Evolutionary conservation across 1,140 invertebrate species (phyloP), one percentile per base, ranked within the genome.

Genomic region (Apis cerana): DNA sequence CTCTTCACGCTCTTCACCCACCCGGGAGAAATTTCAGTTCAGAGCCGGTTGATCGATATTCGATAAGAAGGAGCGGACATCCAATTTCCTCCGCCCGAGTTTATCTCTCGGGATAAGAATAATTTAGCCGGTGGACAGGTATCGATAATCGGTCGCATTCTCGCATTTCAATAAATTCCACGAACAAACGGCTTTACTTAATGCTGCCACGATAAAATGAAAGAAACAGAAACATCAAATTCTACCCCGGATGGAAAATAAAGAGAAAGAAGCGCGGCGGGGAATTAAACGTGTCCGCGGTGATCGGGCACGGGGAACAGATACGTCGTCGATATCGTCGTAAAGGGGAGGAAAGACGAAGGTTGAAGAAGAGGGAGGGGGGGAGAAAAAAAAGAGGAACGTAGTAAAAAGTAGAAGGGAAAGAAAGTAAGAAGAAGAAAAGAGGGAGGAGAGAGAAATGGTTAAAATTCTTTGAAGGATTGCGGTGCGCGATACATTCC

Each of bases 391-490:
- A 21, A 65, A 21, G 23, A 56, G 2, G 62, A 27, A 13, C 0
- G 58, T 48, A 48, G 27, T 4, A 13, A 58, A 21, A 59, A 70
- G 58, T 27, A 33, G 58, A 13, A 76, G 43, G 17, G 56, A 23
- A 33, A 43, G 56, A 61, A 21, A 59, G 9, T 50, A 67, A 43
- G 61, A 54, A 52, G 15, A 21, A 69, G 21, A 71, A 48, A 67
- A 13, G 48, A n/a, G 65, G 65, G 67, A 33, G 68, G 50, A 78
- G 64, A 71, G 64, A 74, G 69, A 75, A 85, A 86, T 80, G 67
- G 76, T 71, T 83, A 70, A 56, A 80, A 89, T 87, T 87, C 80
- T 82, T 86, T 61, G 78, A 64, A 78, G 59, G 48, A 54, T 75
- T 80, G 80, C 61, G 85, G 76, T 65, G 68, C 74, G 33, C 59